A percentile compares a stretch with the other conserved stretches of the same genome.
Evolutionary conservation across 2,888 invertebrate species (phyloP).

Genomic region (Junonia oenone): DNA sequence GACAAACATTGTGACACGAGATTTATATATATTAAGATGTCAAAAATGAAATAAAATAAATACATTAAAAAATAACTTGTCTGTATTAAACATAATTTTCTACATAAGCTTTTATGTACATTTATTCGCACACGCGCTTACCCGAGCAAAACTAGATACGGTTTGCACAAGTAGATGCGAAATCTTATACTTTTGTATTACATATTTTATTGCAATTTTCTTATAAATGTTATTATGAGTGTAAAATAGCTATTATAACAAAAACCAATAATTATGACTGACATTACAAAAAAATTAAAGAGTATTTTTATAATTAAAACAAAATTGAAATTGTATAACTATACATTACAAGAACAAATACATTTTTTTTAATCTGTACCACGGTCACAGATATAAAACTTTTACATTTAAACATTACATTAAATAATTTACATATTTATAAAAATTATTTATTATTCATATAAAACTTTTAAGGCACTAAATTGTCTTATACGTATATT

Average conservation of each 20-base stretch:
- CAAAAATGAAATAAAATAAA: no score
- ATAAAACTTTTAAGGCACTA: constrained; percentile 11
- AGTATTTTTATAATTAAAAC: background rate
- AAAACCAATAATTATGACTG: background rate
- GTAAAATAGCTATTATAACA: background rate
- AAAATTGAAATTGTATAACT: background rate
- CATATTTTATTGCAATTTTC: no score
- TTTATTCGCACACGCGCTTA: background rate
- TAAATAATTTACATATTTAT: constrained; percentile 18
- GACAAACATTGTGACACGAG: no score
- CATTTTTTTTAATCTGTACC: background rate
- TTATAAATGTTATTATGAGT: background rate
- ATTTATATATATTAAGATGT: no score
- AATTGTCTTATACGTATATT: background rate
- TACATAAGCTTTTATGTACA: no score
- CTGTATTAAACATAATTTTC: no score
- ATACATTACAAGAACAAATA: no score
- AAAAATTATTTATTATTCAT: background rate
- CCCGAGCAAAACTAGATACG: background rate
- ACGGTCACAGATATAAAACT: constrained; percentile 2
- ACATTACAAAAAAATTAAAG: background rate
- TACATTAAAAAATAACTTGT: no score
- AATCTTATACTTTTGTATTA: background rate
- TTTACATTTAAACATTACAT: background rate
- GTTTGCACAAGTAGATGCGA: background rate